phyloP scores from a whole-genome alignment of 64 coral and sea anemone genomes.

The Hydrozoanthus tunicans region DNA sequence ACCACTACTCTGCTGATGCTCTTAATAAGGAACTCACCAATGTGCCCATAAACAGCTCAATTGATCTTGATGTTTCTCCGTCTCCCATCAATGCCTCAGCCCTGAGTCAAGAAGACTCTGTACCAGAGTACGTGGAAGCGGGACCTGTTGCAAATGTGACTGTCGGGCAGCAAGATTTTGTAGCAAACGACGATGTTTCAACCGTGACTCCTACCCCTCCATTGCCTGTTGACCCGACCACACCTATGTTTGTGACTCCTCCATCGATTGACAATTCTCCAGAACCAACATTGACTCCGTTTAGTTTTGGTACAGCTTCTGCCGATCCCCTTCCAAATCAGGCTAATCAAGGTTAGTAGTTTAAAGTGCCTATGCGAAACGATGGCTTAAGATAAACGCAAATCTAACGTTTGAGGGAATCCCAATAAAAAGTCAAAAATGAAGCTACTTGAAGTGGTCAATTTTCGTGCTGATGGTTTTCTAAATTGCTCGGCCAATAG shows the following conservation, averaged over 20 bases:
- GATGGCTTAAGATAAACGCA: too few species aligned
- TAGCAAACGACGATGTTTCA: background rate
- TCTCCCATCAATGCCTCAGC: background rate
- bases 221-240: conserved; percentile 23
- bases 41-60: conserved; percentile 4
- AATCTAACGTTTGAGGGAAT: too few species aligned
- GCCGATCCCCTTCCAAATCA: background rate
- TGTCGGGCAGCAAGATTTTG: background rate
- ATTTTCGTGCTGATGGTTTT: too few species aligned
- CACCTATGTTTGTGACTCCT: conserved; percentile 25
- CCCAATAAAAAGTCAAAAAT: too few species aligned
- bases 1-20: conserved; percentile 4
- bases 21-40: conserved; percentile 20
- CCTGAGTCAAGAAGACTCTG: background rate
- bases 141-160: conserved; percentile 39
- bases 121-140: conserved; percentile 32
- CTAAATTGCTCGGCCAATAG: too few species aligned
- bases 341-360: conserved; percentile 28
- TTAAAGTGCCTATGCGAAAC: background rate
- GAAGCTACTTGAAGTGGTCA: too few species aligned
- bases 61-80: conserved; percentile 6
- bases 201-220: conserved; percentile 21
- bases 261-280: conserved; percentile 2
- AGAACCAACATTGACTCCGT: conserved; percentile 10
- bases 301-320: background rate